These are phyloP conservation scores for Archocentrus centrarchus DNA, from an alignment of 2,113 vertebrate species.

Conservation along the genomic window DNA sequence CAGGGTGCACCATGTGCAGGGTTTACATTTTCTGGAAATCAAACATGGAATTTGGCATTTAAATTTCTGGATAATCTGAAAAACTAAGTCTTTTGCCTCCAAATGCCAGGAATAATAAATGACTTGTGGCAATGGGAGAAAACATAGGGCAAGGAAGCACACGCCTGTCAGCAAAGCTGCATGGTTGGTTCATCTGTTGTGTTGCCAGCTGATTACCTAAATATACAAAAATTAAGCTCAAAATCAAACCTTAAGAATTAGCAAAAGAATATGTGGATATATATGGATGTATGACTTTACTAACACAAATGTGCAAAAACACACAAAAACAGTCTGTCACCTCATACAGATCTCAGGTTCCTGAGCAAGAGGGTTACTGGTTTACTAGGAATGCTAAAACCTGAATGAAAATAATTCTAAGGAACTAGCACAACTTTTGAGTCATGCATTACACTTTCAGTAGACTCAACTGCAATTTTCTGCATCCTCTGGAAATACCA, in stretches of 20 bases:
- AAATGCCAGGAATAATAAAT: not conserved
- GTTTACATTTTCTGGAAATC: not conserved
- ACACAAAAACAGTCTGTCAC: not conserved
- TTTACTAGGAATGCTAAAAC: constrained; percentile 10
- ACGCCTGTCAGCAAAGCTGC: not conserved
- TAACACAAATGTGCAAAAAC: not conserved
- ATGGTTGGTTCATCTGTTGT: not conserved
- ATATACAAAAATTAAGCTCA: constrained; percentile 29
- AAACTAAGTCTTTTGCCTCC: not conserved
- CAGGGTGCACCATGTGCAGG: not conserved
- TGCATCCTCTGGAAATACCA: not conserved
- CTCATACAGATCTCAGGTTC: not conserved
- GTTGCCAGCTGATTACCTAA: not conserved
- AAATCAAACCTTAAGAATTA: not conserved
- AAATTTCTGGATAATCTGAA: not conserved
- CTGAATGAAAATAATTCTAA: not conserved
- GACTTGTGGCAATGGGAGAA: not conserved
- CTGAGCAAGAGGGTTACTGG: not conserved
- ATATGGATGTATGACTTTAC: not conserved
- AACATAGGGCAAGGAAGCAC: not conserved
- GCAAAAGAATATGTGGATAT: not conserved
- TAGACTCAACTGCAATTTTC: not conserved
- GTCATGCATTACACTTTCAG: not conserved
- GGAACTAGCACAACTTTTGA: not conserved
- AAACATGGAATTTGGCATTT: not conserved